Base-by-base conservation (phyloP, 1,140 invertebrate species). In the Bradysia coprophila region DNA sequence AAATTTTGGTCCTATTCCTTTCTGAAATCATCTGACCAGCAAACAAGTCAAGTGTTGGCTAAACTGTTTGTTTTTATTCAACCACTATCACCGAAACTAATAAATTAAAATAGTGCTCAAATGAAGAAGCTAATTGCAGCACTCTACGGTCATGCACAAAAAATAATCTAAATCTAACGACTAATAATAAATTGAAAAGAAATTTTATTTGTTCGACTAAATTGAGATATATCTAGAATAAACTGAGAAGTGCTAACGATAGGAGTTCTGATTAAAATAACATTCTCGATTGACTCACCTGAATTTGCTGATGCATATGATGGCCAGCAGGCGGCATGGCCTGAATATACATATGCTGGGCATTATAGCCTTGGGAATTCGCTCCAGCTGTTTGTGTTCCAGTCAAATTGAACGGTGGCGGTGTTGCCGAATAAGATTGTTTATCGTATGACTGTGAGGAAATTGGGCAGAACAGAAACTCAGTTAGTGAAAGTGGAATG, bases 401-500 rank as follows among this genome's bases (percentile, higher is more conserved):
- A 22, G 76, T 68, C 49, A 85, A 59, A 43, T 75, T 76, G 57
- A 84, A 86, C 23, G 83, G 81, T 21, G 81, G 82, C 20, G 83
- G 82, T 28, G 82, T 86, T 41, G 76, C 80, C 38, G 80, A 81
- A 59, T 84, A 81, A 52, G 75, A 78, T 57, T 81, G 78, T 64
- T 87, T 87, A 45, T 87, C 82, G 57, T 84, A 86, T 3, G 80
- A 81, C 81, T 87, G 59, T 16, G 69, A 64, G 46, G 51, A 49
- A 49, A 46, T 43, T 43, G n/a, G n/a, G n/a, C n/a, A n/a, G n/a
- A n/a, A n/a, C n/a, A n/a, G n/a, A n/a, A n/a, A n/a, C n/a, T n/a
- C n/a, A n/a, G n/a, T n/a, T n/a, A n/a, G n/a, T n/a, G n/a, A n/a
- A n/a, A n/a, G n/a, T n/a, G n/a, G n/a, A n/a, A n/a, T n/a, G n/a